Base-by-base conservation (phyloP, 2,888 invertebrate species). In the Drosophila barbarae region DNA sequence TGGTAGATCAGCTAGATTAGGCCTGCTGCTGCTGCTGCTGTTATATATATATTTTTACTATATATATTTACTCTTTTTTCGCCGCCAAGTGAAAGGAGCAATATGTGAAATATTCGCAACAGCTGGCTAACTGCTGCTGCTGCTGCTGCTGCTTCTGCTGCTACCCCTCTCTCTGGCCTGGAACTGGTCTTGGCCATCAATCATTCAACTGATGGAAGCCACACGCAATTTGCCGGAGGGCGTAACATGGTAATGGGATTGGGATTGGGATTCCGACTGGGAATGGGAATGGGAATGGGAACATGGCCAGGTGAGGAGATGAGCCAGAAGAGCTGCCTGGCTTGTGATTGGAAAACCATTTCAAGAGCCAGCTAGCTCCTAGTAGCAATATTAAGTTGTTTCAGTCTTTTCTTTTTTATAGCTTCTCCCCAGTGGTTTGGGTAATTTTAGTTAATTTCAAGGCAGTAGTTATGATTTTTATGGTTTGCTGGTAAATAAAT, bases 1-100 rank as follows among this genome's bases (percentile, higher is more conserved):
- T 66, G 69, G 61, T 69, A 79, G 83, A 77, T 77, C 77, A 81
- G 79, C 42, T 55, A 81, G 76, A 77, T 81, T 81, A 77, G 72
- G 54, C 57, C 61, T 49, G 49, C 60, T 60, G 64, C 30, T 59
- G 52, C 52, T 42, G 51, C 15, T 26, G 41, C 34, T 53, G n/a
- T 23, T 10, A 1, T 30, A 18, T 30, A 30, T 30, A 15, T 13
- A 41, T 13, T 13, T 23, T 5, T 26, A 26, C 26, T 30, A 30
- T 30, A 28, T 13, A 6, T 42, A 42, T 42, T n/a, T 28, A 28
- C 30, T 30, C 18, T 21, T 46, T 46, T 30, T 47, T 47, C 9
- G 21, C 30, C 46, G 46, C 46, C 46, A 47, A 47, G 46, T 47
- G 46, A 47, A 47, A 47, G 46, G 46, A 32, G 46, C 46, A 47